phyloP scores from a whole-genome alignment of 2,113 vertebrate species.

The Chloebia gouldiae region DNA sequence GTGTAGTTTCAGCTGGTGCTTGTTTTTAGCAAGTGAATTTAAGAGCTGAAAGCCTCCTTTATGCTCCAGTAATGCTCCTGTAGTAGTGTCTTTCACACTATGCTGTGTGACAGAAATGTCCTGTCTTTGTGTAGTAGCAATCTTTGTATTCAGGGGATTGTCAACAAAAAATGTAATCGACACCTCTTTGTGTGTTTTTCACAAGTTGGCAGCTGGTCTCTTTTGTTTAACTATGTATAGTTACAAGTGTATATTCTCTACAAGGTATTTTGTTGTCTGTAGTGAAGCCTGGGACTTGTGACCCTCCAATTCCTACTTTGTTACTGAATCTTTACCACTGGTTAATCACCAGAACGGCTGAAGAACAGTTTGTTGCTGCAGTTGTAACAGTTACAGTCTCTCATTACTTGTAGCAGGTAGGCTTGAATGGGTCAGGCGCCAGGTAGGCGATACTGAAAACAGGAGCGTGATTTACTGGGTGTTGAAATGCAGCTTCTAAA shows the following conservation, averaged over 20 bases:
- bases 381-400: neutral
- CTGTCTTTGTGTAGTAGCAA: neutral
- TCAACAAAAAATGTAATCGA: neutral
- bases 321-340: neutral
- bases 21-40: neutral
- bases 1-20: neutral
- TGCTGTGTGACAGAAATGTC: neutral
- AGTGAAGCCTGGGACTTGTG: neutral
- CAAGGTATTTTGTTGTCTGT: neutral
- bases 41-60: neutral
- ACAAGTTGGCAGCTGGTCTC: neutral
- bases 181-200: neutral
- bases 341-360: neutral
- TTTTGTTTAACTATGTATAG: neutral
- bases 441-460: neutral
- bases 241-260: neutral
- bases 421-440: rapidly evolving
- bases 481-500: neutral
- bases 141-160: neutral
- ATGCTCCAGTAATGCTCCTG: neutral
- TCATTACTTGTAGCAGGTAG: neutral
- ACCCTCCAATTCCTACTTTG: neutral
- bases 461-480: neutral
- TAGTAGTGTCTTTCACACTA: neutral
- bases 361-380: neutral